Base-by-base conservation (phyloP, 2,113 vertebrate species). In the Barnardius zonarius region DNA sequence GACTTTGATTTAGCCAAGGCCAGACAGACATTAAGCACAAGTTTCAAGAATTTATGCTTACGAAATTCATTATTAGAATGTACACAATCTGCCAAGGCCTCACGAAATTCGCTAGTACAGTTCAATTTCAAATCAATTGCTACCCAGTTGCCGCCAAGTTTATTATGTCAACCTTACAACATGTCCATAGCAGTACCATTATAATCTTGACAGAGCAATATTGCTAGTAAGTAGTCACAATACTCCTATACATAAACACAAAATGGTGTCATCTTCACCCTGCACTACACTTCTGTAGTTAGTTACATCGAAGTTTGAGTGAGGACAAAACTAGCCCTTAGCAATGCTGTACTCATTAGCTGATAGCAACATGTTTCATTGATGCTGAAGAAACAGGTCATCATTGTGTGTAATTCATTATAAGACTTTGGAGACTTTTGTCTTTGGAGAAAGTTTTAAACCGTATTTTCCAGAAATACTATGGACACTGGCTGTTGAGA, bases 1-100 rank as follows among this genome's bases (percentile, higher is more conserved):
- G 63, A 66, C 80, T 92, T 97, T 33, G 83, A 90, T 77, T 90
- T 83, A 77, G 59, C 86, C 54, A 77, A 94, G 63, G 55, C 74
- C 78, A 91, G 87, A 78, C 22, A 89, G 61, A 68, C 68, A 88
- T 69, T 76, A 92, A 93, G 86, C 69, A 86, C 39, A 82, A 61
- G 33, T 89, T 84, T 49, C 46, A 94, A 24, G 57, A 94, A 82
- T 24, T 78, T 37, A 46, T 82, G 62, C 68, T 70, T 48, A 52
- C 59, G 51, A 88, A 95, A 93, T 77, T 44, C 12, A 22, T 73
- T 49, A 68, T 63, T 90, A 74, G 41, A 54, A 80, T 3, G 4
- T 62, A 54, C 1, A 25, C 49, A 78, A 78, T 43, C 48, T 59
- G 91, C 59, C 61, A 70, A 74, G 63, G 37, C 41, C 51, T 72